Evolutionary conservation across 1,140 invertebrate species (phyloP), one percentile per base, ranked within the genome.

Genomic region (Whitmania pigra): DNA sequence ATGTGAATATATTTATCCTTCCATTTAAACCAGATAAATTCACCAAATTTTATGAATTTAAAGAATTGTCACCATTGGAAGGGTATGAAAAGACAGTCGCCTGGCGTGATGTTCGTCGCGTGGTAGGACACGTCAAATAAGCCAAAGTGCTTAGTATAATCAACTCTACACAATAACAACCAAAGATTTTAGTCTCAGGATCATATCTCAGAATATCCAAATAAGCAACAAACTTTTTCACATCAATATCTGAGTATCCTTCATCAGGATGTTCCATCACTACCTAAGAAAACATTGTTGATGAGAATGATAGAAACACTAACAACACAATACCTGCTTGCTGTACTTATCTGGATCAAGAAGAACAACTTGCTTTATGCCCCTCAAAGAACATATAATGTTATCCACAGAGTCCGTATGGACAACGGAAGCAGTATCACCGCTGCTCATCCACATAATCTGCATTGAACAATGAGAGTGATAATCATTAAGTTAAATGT

Each of bases 61-160:
- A 63, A 43, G 31, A 53, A 40, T 31, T 49, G 43, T 76, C 71
- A 80, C 80, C 80, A 82, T 71, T 73, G 77, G 63, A 75, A 77
- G 6, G 82, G 82, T 43, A 83, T 81, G 72, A 75, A 83, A 7
- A 82, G 60, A 76, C 82, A 83, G 73, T 83, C 82, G 49, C 82
- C 82, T 69, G 78, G 76, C 4, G 74, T 71, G 53, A 82, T 71
- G 55, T 77, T 76, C 2, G 78, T 77, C 25, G 76, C 53, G 55
- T 77, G 73, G 77, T 78, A 83, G 20, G 78, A 75, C 11, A 81
- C 73, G 22, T 78, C 53, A 15, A 70, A 36, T 13, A 83, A 63
- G 11, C 74, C 74, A 73, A 77, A 83, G 15, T 49, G 43, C 43
- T 49, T 49, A 15, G 43, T 11, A 49, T 49, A 49, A 49, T 49